Base-by-base conservation (phyloP, 2,797 vertebrate species). In the Rhyacichthys aspro region DNA sequence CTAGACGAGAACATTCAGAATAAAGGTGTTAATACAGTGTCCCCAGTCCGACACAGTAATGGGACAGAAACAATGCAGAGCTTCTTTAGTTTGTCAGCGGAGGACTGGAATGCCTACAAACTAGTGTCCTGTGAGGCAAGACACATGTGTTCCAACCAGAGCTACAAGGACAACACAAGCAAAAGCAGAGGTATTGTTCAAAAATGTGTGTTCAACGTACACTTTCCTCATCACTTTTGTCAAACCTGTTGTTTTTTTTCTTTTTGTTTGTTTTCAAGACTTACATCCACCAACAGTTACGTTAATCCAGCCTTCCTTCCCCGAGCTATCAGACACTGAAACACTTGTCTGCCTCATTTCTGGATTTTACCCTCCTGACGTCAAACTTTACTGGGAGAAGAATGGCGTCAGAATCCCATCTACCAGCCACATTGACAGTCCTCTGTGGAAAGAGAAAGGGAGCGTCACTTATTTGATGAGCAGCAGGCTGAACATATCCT, bases 111-210 rank as follows among this genome's bases (percentile, higher is more conserved):
- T 1, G 3, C 3, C 8, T 32, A 72, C 63, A 78, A 63, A 54
- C 10, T 6, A 19, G 75, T 92, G 14, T 82, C 76, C 16, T 93
- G 91, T 74, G 81, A 83, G 37, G 88, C 67, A 59, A 88, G 44
- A 62, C 86, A 82, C 41, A 42, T 0, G 0, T 92, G 91, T 52
- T 86, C 81, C 43, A 15, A 4, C 6, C 11, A 41, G 4, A 5
- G 37, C 45, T 66, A 69, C 12, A 0, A 53, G 52, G 55, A 44
- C 23, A 15, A 18, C 8, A 82, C 88, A 17, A 83, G 57, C 43
- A 91, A 90, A 85, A 76, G 19, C 67, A 86, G 0, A 88, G 88
- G 90, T 89, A 81, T 38, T 55, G n/a, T n/a, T n/a, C n/a, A n/a
- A n/a, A n/a, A n/a, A n/a, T n/a, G n/a, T n/a, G n/a, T n/a, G 12